Base-by-base conservation (phyloP, 2,797 vertebrate species). In the Cyclura pinguis region DNA sequence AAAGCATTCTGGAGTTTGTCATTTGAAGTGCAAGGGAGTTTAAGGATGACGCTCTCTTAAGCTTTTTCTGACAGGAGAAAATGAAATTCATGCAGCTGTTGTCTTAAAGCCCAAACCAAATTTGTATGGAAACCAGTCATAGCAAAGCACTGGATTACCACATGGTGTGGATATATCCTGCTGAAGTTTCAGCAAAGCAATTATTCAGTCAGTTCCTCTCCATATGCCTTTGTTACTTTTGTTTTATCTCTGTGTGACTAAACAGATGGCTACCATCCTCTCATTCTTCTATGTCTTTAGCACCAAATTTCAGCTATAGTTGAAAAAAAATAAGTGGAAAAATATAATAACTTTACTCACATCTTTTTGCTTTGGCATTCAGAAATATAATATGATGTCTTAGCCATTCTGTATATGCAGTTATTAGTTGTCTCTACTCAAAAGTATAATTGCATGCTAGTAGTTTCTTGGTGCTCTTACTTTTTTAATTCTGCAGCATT, bases 361-460 rank as follows among this genome's bases (percentile, higher is more conserved):
- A 64, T 67, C 59, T 47, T 3, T 38, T 76, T 69, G 7, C 7
- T 84, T 72, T 90, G 80, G 0, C 32, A 86, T 92, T 85, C n/a
- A 81, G 55, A 73, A 73, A 47, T 84, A 67, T 0, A 1, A 93
- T 69, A 74, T 0, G 0, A 84, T 62, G 47, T 84, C 90, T 55
- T 0, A 92, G 73, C 88, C 83, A 74, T 4, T 91, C 93, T 89
- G 92, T 80, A 89, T 2, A 0, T 67, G 88, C 80, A 91, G 76
- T 94, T 92, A 92, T 32, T 69, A 38, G 89, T 84, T 85, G 84
- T 93, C 88, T 89, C 80, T 88, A 32, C 0, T 0, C 0, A 76
- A 35, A 38, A 22, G 74, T 38, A 1, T 78, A 47, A 50, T 78
- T 3, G 2, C 76, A 50, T 38, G 42, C 38, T 47, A 24, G 38